Percentiles rank a stretch among this genome's conserved stretches.
Conservation (phyloP, 1,140 invertebrate species). For the Phymorhynchus buccinoides region DNA sequence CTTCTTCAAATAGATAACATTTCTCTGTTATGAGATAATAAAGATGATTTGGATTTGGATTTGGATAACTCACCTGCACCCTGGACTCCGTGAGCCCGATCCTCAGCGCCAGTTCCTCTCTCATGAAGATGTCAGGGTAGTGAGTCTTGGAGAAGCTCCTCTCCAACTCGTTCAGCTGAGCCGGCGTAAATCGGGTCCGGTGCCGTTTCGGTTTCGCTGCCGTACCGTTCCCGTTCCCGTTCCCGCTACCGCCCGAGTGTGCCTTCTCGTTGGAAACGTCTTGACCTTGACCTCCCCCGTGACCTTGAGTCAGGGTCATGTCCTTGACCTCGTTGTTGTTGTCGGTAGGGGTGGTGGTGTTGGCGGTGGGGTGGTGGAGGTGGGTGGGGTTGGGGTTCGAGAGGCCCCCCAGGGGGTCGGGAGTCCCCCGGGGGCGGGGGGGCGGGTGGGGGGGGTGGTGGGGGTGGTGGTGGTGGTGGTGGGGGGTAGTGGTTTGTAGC, state of each 20-base stretch:
- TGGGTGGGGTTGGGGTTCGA: too few relatives aligned
- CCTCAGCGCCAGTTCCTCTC: slow-evolving; percentile 90
- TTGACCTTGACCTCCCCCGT: background rate
- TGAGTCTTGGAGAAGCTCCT: slow-evolving; percentile 95
- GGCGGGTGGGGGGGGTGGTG: background rate
- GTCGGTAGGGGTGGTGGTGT: slow-evolving; percentile 20
- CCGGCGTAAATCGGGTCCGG: slow-evolving; percentile 93
- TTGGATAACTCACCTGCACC: slow-evolving; percentile 87
- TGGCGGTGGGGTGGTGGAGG: background rate
- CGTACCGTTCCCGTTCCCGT: slow-evolving; percentile 4
- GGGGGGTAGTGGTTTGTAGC: slow-evolving; percentile 25
- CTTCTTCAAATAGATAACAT: too few relatives aligned
- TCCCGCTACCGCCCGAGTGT: background rate
- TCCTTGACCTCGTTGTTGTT: slow-evolving; percentile 34
- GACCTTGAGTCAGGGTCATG: background rate
- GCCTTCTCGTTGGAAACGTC: too few relatives aligned
- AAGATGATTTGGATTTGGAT: too few relatives aligned
- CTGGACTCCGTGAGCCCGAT: slow-evolving; percentile 94
- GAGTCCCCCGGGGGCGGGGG: background rate
- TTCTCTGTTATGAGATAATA: too few relatives aligned
- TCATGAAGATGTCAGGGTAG: slow-evolving; percentile 92
- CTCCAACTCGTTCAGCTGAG: slow-evolving; percentile 94
- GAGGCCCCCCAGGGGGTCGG: background rate
- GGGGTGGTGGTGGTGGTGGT: background rate
- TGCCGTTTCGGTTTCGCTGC: slow-evolving; percentile 89